Percentiles rank a stretch among this genome's conserved stretches.
phyloP scores from a whole-genome alignment of 2,888 invertebrate genomes.

The Dermolepida albohirtum region DNA sequence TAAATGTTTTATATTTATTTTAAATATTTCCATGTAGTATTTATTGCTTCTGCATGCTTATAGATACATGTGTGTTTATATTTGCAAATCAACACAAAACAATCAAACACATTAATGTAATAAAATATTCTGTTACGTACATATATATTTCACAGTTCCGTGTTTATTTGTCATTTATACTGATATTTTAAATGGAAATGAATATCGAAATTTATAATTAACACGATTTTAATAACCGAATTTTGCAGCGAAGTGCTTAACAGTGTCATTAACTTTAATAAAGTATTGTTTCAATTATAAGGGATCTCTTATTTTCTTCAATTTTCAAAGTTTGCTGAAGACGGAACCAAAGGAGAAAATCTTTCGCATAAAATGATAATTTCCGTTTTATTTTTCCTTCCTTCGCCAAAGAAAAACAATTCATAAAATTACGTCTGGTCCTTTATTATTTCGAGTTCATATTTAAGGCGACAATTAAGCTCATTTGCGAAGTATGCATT shows the following conservation, averaged over 20 bases:
- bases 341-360: slow-evolving; percentile 5
- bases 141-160: not conserved
- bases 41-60: not conserved
- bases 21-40: not conserved
- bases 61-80: not conserved
- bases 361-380: slow-evolving; percentile 12
- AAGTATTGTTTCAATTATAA: slow-evolving; percentile 16
- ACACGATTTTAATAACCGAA: slow-evolving; percentile 4
- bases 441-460: too few species aligned
- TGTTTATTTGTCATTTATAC: too few species aligned
- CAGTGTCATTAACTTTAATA: slow-evolving; percentile 26
- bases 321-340: slow-evolving; percentile 3
- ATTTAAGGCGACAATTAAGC: not conserved
- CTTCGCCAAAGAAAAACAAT: not conserved
- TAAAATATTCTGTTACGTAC: not conserved
- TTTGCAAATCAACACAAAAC: slow-evolving; percentile 1
- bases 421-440: not conserved
- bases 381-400: slow-evolving; percentile 15
- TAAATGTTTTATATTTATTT: slow-evolving; percentile 12
- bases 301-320: not conserved
- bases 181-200: not conserved
- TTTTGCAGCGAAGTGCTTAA: slow-evolving; percentile 6
- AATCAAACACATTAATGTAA: slow-evolving; percentile 4
- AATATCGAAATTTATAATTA: slow-evolving; percentile 10
- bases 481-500: not conserved